Percentiles rank a stretch among this genome's conserved stretches.
These are phyloP conservation scores for Podotricha telesiphe DNA, from an alignment of 2,888 invertebrate genomes.

Conservation along the genomic window DNA sequence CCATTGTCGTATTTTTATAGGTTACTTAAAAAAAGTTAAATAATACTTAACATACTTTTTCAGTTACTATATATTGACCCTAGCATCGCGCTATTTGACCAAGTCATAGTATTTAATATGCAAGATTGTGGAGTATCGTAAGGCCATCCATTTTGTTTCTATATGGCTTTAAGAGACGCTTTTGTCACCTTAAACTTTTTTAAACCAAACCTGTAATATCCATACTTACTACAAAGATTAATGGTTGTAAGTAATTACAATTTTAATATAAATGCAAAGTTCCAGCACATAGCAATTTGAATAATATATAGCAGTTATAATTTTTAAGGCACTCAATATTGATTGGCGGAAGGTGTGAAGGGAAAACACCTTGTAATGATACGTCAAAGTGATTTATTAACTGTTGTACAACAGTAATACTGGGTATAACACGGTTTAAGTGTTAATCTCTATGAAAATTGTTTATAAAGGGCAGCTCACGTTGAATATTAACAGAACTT, in stretches of 20 bases:
- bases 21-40: no score
- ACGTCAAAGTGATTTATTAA: constrained; percentile 55
- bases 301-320: constrained; percentile 36
- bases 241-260: constrained; percentile 12
- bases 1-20: no score
- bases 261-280: constrained; percentile 27
- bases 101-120: no score
- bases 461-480: constrained; percentile 28
- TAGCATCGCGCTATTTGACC: no score
- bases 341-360: constrained; percentile 38
- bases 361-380: constrained; percentile 42
- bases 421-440: constrained; percentile 44
- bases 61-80: no score
- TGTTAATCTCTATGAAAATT: constrained; percentile 45
- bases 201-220: not conserved
- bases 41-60: no score
- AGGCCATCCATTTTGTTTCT: no score
- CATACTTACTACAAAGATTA: not conserved
- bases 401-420: constrained; percentile 43
- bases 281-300: constrained; percentile 29
- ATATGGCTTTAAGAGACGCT: no score
- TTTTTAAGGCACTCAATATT: constrained; percentile 36
- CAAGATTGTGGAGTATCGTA: no score
- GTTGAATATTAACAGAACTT: constrained; percentile 5
- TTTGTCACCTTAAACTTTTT: not conserved